Conservation (phyloP, 2,113 vertebrate species). For the Varanus salvator region DNA sequence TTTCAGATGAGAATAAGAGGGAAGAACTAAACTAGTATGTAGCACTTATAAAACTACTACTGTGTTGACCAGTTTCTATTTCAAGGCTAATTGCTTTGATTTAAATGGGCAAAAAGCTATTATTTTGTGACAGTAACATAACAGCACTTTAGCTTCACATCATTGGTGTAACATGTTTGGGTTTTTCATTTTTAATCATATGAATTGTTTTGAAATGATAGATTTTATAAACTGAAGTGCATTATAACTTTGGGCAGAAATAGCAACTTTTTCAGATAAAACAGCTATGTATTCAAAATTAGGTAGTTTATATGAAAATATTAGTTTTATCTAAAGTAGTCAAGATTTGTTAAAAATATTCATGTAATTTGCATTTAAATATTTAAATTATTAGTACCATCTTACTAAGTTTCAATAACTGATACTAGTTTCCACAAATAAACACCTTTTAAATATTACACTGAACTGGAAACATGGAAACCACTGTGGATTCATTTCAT, state of each 20-base stretch:
- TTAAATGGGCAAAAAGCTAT: not conserved
- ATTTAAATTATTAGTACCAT: not conserved
- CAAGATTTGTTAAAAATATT: not conserved
- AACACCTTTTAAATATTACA: not conserved
- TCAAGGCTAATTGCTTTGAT: constrained; percentile 21
- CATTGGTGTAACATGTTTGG: not conserved
- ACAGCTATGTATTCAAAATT: not conserved
- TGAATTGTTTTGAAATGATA: not conserved
- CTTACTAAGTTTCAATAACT: not conserved
- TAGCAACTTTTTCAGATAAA: not conserved
- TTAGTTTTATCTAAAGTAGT: not conserved
- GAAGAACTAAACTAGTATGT: not conserved
- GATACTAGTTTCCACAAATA: not conserved
- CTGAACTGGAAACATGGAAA: not conserved
- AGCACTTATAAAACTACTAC: not conserved
- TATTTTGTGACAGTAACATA: constrained; percentile 1
- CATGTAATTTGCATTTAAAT: not conserved
- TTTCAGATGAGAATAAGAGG: not conserved
- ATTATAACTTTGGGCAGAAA: not conserved
- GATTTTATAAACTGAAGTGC: constrained; percentile 16
- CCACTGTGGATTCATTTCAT: not conserved
- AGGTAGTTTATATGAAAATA: not conserved
- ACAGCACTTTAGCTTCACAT: not conserved
- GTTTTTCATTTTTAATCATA: constrained; percentile 17
- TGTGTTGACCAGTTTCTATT: constrained; percentile 5